Percentiles rank a stretch among this genome's conserved stretches.
Conservation (phyloP, 2,797 vertebrate genomes). For the Fratercula arctica region DNA sequence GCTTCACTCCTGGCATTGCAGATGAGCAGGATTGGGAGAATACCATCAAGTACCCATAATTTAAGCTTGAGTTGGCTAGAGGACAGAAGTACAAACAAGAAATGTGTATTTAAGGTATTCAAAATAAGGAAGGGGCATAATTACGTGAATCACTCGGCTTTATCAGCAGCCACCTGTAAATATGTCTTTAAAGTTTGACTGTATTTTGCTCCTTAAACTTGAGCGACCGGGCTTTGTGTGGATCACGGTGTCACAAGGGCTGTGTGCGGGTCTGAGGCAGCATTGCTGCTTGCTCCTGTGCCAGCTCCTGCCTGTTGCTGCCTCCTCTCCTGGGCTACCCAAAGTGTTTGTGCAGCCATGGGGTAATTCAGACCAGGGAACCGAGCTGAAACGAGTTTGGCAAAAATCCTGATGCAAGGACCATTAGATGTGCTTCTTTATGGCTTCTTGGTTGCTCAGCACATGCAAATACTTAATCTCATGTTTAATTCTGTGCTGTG, state of each 20-base stretch:
- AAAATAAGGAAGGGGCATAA: neutral
- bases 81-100: neutral
- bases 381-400: neutral
- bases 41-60: neutral
- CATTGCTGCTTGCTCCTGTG: neutral
- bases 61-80: neutral
- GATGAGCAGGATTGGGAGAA: neutral
- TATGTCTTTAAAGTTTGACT: neutral
- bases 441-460: conserved; percentile 61
- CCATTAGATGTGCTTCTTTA: conserved; percentile 32
- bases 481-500: conserved; percentile 49
- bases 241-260: neutral
- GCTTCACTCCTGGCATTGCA: neutral
- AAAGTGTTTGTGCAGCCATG: neutral
- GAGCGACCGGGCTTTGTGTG: neutral
- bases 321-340: neutral
- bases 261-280: neutral
- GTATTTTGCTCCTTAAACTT: neutral
- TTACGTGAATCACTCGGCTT: neutral
- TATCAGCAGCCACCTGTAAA: neutral
- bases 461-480: conserved; percentile 69
- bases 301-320: conserved; percentile 33
- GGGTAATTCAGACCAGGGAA: neutral
- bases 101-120: neutral
- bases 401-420: conserved; percentile 32